These are phyloP conservation scores for Drosophila meridiana DNA, from an alignment of 2,888 invertebrate genomes.

Conservation along the genomic window DNA sequence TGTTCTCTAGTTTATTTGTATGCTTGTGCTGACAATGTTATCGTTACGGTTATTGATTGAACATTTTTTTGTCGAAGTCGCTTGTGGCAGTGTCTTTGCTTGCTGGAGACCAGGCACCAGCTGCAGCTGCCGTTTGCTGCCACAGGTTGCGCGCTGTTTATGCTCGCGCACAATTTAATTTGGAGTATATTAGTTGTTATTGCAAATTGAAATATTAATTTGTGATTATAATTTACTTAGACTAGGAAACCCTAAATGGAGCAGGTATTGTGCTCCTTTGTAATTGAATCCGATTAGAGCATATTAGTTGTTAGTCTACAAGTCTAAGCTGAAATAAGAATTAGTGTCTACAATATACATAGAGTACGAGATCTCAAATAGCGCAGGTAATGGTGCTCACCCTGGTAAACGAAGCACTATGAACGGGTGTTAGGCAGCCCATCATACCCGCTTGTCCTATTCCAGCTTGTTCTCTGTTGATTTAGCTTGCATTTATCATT, in stretches of 20 bases:
- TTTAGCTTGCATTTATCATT: constrained; percentile 61
- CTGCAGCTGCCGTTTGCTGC: constrained; percentile 58
- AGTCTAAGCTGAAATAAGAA: too few species aligned
- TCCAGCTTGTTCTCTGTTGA: neutral
- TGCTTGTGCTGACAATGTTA: constrained; percentile 65
- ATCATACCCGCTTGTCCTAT: neutral
- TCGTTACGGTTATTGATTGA: constrained; percentile 78
- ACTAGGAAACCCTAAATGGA: neutral
- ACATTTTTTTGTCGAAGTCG: constrained; percentile 44
- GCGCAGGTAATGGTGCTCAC: too few species aligned
- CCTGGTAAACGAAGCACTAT: too few species aligned
- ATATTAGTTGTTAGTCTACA: too few species aligned
- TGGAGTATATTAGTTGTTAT: neutral
- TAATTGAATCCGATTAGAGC: neutral
- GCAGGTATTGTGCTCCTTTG: neutral
- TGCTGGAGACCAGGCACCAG: constrained; percentile 49
- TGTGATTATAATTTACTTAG: neutral
- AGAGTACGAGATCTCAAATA: too few species aligned
- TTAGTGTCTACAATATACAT: too few species aligned
- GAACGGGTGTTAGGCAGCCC: neutral
- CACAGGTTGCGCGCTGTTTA: constrained; percentile 40
- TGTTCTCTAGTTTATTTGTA: constrained; percentile 21
- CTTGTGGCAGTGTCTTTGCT: constrained; percentile 43
- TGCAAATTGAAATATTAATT: neutral
- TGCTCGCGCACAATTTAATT: neutral